Base-by-base conservation (phyloP, 1,140 invertebrate species). In the Pararge aegeria region DNA sequence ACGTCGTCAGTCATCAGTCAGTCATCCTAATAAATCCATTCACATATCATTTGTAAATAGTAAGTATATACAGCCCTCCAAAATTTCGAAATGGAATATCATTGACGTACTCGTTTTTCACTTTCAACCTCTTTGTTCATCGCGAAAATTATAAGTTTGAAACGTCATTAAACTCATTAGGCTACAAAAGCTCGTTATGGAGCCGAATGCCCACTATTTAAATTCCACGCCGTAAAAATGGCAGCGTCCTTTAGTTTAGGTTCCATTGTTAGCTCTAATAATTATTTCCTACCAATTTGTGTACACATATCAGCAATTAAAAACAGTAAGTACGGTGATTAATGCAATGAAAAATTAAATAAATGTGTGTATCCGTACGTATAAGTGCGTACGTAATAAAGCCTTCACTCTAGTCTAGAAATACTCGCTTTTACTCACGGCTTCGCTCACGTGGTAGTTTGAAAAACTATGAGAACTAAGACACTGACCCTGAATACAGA, bases 111-210 rank as follows among this genome's bases (percentile, higher is more conserved):
- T 13, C 13, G 10, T 4, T 18, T 10, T 18, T 15, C 5, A 3
- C 27, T 10, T 34, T 34, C 13, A 51, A 30, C 29, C 10, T 30
- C n/a, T n/a, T n/a, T n/a, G 5, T 30, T 30, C 29, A 30, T 30
- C 29, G 10, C 29, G 9, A 30, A 30, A 30, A 30, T 30, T 48
- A 20, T 37, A 49, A 40, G 49, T 66, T 3, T 27, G 24, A 27
- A 30, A 30, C 59, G 46, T 60, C 66, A 66, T 49, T 60, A 60
- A 61, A 67, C 40, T 78, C 71, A 80, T 80, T 80, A 79, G 75
- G 66, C 70, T 73, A 71, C 68, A 74, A 71, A 68, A 73, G 74
- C 67, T 78, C 75, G 75, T 84, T 80, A 78, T 76, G 70, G 60
- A 53, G 46, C 66, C 69, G 67, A 78, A 76, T 68, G 71, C 59